Percentiles rank a stretch among this genome's conserved stretches.
Evolutionary conservation across 1,140 invertebrate species (phyloP).

Genomic region (Brachionus paranguensis): DNA sequence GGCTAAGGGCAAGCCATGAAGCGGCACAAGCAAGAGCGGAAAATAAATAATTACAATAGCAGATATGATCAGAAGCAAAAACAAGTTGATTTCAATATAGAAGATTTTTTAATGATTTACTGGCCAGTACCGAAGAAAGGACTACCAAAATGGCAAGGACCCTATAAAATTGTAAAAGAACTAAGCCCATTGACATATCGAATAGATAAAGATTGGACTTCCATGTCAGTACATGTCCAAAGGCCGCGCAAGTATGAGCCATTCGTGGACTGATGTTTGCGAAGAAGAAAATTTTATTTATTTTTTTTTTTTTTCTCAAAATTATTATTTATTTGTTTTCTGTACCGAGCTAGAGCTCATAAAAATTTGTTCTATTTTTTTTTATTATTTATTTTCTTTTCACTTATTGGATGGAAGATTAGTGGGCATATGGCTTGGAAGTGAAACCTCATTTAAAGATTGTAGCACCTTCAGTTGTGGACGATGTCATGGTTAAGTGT

Average conservation of each 20-base stretch:
- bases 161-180: neutral
- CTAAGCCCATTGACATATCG: neutral
- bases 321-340: too few species aligned
- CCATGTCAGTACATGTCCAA: neutral
- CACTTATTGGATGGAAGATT: neutral
- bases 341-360: too few species aligned
- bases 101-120: neutral
- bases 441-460: neutral
- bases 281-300: neutral
- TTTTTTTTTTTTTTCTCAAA: neutral
- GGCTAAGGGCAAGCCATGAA: neutral
- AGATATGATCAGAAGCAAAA: neutral
- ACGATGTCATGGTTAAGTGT: neutral
- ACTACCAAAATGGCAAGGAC: constrained; percentile 10
- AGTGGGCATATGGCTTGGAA: neutral
- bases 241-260: neutral
- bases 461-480: neutral
- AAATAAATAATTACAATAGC: constrained; percentile 1
- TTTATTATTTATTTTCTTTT: neutral
- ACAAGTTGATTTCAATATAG: neutral
- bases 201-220: neutral
- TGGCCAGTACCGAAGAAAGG: neutral
- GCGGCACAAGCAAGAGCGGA: neutral
- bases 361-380: too few species aligned
- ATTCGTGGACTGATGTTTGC: neutral